Evolutionary conservation across 2,888 invertebrate species (phyloP), one percentile per base, ranked within the genome.

Genomic region (Lasiommata megera): DNA sequence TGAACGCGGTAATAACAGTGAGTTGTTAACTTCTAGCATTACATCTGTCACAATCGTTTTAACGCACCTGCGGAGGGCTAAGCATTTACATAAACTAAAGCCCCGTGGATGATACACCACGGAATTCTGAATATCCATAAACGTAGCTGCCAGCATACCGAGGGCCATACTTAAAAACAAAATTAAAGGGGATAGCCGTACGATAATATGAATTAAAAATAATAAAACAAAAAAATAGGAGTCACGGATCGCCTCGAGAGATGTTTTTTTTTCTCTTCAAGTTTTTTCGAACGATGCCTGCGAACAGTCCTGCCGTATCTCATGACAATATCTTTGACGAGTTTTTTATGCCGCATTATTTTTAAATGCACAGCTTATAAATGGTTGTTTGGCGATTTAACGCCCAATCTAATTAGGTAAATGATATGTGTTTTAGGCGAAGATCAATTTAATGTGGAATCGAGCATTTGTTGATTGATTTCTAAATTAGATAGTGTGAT

Each of bases 171-270:
- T 90, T 89, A 89, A 90, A 90, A 88, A 88, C 89, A 87, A 90
- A 90, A 90, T 89, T 90, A 89, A 90, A 90, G 90, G 87, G 90
- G 88, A 88, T 88, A 88, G 88, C 88, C 84, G 79, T 84, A 87
- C 88, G 87, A 89, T 90, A 89, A 89, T 89, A 90, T 89, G 89
- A 89, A 89, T 90, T 88, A 89, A 89, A 89, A 90, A 89, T 88
- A 88, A 88, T 88, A 88, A 88, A 88, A 84, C 82, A 87, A 88
- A 88, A 89, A 88, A 87, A 88, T 83, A 84, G 80, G 77, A 89
- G 88, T 88, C 89, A 89, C 88, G 89, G 90, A 88, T 88, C 90
- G 90, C 89, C 88, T 80, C 87, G 87, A 86, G 89, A 79, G 68
- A 69, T 80, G 83, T 88, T 88, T 63, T 80, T 84, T 88, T 88